A percentile compares a stretch with the other conserved stretches of the same genome.
Evolutionary conservation across 2,113 vertebrate species (phyloP).

Genomic region (Nematolebias whitei): DNA sequence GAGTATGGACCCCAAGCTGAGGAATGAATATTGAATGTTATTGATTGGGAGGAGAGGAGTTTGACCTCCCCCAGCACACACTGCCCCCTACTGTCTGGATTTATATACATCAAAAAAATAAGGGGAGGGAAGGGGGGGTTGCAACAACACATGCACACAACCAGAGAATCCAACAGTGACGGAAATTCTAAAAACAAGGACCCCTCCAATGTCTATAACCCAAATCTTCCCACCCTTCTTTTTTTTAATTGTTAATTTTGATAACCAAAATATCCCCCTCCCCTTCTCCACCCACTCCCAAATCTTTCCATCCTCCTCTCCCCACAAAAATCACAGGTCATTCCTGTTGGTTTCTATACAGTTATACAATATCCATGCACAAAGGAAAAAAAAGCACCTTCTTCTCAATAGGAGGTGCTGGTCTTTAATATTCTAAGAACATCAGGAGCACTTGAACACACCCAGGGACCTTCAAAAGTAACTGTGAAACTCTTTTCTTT

Average conservation of each 20-base stretch:
- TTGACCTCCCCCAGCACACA: slow-evolving; percentile 77
- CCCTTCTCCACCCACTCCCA: slow-evolving; percentile 62
- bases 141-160: slow-evolving; percentile 84
- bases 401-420: slow-evolving; percentile 76
- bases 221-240: slow-evolving; percentile 59
- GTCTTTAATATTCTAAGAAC: slow-evolving; percentile 90
- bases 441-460: slow-evolving; percentile 92
- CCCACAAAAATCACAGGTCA: slow-evolving; percentile 79
- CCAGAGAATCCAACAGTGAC: slow-evolving; percentile 82
- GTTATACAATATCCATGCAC: slow-evolving; percentile 86
- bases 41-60: slow-evolving; percentile 75
- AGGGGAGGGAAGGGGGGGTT: slow-evolving; percentile 65
- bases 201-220: slow-evolving; percentile 72
- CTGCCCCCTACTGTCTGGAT: slow-evolving; percentile 78
- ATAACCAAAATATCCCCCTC: slow-evolving; percentile 72
- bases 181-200: slow-evolving; percentile 80
- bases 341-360: slow-evolving; percentile 85
- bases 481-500: slow-evolving; percentile 66
- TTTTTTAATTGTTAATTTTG: slow-evolving; percentile 43
- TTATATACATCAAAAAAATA: slow-evolving; percentile 80
- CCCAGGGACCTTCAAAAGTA: slow-evolving; percentile 83
- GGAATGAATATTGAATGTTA: slow-evolving; percentile 76
- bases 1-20: slow-evolving; percentile 65
- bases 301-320: slow-evolving; percentile 62
- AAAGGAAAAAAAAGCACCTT: slow-evolving; percentile 77